Base-by-base conservation (phyloP, 2,888 invertebrate species). In the Cheilosia vernalis region DNA sequence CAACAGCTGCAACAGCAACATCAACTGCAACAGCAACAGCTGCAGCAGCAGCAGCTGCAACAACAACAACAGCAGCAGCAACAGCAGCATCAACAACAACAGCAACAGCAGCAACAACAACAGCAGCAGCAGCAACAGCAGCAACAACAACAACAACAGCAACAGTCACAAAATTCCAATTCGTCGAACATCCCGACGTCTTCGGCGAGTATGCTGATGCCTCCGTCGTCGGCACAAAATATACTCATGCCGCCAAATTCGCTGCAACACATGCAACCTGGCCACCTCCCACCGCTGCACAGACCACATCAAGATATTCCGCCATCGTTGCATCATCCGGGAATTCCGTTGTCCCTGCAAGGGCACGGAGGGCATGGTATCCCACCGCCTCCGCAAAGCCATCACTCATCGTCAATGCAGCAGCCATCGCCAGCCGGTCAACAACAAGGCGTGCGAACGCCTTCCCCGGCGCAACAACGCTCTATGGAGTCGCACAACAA, bases 191-290 rank as follows among this genome's bases (percentile, higher is more conserved):
- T 87, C 74, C 69, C 88, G 70, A 85, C 78, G 66, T 80, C 87
- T 55, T 87, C 88, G 19, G 92, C 93, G 63, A 93, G 93, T 64
- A 87, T 90, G 51, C 93, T 93, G 70, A 91, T 93, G 82, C 92
- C 93, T 10, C 93, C 92, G 1, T 89, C 89, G 30, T 88, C 89
- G 1, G 91, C 88, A 4, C 88, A 89, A 2, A 79, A 78, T 15
- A 85, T 88, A 24, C 60, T 87, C 6, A 81, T 82, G 51, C 89
- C 92, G 4, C 89, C 92, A 15, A 81, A 67, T 88, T 91, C 60
- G 88, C 90, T 15, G 89, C 92, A 21, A 60, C 83, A 86, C 9
- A 73, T 85, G 69, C 85, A 81, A 24, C 87, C 89, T 33, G 89
- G 89, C 55, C 91, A 89, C 88, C 74, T 92, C 77, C 90, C 91